Base-by-base conservation (phyloP, 64 coral and sea anemone genomes). In the Stichodactyla mertensii region DNA sequence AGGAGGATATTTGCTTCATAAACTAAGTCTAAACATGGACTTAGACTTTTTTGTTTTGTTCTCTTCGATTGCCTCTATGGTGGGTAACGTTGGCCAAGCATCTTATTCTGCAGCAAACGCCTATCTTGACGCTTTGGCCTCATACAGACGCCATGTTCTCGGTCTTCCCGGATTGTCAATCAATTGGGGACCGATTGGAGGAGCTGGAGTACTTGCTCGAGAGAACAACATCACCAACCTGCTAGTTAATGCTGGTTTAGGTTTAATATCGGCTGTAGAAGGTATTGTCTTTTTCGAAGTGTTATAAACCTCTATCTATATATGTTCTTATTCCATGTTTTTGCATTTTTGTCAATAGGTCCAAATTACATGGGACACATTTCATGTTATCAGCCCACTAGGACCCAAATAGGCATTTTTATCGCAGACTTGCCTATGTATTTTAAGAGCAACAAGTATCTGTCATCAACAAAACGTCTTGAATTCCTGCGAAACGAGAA, bases 11-110 rank as follows among this genome's bases (percentile, higher is more conserved):
- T 66, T 94, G 27, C 86, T 94, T 13, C 93, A 95, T 80, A 58
- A 88, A 19, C 66, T 95, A 51, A 91, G 89, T 58, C n/a, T 88
- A 28, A 54, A 59, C 15, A 88, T 95, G 85, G 80, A 91, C 54
- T 80, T 95, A 52, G 93, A 95, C 57, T 95, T 95, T 31, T 95
- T 95, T 52, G 60, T 95, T 4, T 54, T 91, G 81, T 95, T 95
- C 45, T 95, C 93, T 2, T 95, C 93, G 22, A 70, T 91, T 4
- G 56, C 93, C 22, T 87, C 89, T 4, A 54, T 95, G 10, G 7
- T 95, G 0, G 93, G 93, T 19, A 91, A 91, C 59, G 4, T 70
- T 62, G 86, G 66, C 0, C 93, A 95, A 57, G 55, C 71, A 0
- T 55, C 82, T 15, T 95, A 95, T 28, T 77, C 93, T 0, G 89